These are phyloP conservation scores for Drosophila pseudoananassae DNA, from an alignment of 1,140 invertebrate species.

Conservation along the genomic window DNA sequence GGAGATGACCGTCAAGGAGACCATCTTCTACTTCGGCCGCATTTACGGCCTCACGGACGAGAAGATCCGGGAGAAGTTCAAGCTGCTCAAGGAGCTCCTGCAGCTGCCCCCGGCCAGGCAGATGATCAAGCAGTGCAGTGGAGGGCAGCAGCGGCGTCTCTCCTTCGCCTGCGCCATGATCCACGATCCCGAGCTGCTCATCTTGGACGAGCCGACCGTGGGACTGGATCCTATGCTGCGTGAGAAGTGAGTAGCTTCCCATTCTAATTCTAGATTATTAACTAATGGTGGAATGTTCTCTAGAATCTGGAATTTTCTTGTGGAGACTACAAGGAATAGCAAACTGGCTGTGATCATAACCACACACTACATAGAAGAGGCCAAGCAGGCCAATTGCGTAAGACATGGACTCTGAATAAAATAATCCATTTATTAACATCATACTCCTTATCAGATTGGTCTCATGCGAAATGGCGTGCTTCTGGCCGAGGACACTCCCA, in stretches of 20 bases:
- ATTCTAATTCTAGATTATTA: no score
- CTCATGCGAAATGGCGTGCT: slow-evolving; percentile 94
- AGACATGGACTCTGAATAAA: slow-evolving; percentile 37
- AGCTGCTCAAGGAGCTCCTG: slow-evolving; percentile 89
- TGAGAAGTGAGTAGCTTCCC: slow-evolving; percentile 87
- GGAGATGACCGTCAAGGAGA: slow-evolving; percentile 94
- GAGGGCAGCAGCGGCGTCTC: slow-evolving; percentile 94
- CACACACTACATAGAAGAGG: slow-evolving; percentile 98
- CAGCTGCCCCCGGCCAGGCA: slow-evolving; percentile 88
- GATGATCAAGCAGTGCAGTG: slow-evolving; percentile 89
- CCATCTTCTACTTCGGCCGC: slow-evolving; percentile 94
- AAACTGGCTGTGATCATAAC: slow-evolving; percentile 93
- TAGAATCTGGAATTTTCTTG: slow-evolving; percentile 95
- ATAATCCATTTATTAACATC: not conserved
- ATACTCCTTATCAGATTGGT: slow-evolving; percentile 88
- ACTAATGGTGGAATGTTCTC: not conserved
- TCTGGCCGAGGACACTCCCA: slow-evolving; percentile 93
- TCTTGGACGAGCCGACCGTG: slow-evolving; percentile 97
- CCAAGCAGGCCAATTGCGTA: slow-evolving; percentile 92
- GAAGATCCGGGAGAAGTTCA: slow-evolving; percentile 88
- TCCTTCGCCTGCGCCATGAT: slow-evolving; percentile 94
- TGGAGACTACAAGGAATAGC: slow-evolving; percentile 88
- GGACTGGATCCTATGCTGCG: slow-evolving; percentile 95
- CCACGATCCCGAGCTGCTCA: slow-evolving; percentile 94
- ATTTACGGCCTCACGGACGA: slow-evolving; percentile 91